Conservation (phyloP, 1,140 invertebrate genomes). For the Drosophila yakuba region DNA sequence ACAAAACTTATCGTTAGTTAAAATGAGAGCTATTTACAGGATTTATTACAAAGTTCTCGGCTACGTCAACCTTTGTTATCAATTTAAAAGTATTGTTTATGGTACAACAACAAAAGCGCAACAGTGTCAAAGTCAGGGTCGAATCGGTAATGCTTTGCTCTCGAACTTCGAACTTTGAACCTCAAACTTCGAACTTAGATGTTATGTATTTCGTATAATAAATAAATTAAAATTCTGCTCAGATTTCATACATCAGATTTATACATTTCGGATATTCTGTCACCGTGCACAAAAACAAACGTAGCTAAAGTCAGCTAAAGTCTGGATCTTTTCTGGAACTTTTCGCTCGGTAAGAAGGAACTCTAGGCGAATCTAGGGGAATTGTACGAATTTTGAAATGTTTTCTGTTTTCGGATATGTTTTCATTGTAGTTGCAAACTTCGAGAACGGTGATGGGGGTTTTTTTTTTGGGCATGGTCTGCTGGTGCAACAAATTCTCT, state of each 20-base stretch:
- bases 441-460: conserved; percentile 31
- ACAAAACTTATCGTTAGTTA: conserved; percentile 70
- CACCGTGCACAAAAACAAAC: conserved; percentile 63
- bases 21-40: conserved; percentile 61
- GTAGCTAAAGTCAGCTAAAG: conserved; percentile 37
- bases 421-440: conserved; percentile 65
- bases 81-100: conserved; percentile 65
- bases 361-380: conserved; percentile 11
- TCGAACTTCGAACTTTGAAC: conserved; percentile 15
- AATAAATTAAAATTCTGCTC: conserved; percentile 54
- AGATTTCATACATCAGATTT: conserved; percentile 24
- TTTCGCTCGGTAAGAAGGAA: conserved; percentile 41
- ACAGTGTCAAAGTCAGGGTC: conserved; percentile 74
- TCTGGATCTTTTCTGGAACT: conserved; percentile 40
- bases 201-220: conserved; percentile 45
- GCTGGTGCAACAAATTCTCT: conserved; percentile 67
- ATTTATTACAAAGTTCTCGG: conserved; percentile 73
- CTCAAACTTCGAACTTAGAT: conserved; percentile 25
- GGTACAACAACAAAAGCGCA: conserved; percentile 79
- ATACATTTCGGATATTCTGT: conserved; percentile 55
- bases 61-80: conserved; percentile 56
- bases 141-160: conserved; percentile 36
- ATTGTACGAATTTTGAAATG: conserved; percentile 43
- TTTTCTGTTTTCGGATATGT: conserved; percentile 25
- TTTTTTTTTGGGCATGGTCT: conserved; percentile 34